Conservation (phyloP, 37 sponge, comb jelly and placozoan species). For the Spongia lamella region DNA sequence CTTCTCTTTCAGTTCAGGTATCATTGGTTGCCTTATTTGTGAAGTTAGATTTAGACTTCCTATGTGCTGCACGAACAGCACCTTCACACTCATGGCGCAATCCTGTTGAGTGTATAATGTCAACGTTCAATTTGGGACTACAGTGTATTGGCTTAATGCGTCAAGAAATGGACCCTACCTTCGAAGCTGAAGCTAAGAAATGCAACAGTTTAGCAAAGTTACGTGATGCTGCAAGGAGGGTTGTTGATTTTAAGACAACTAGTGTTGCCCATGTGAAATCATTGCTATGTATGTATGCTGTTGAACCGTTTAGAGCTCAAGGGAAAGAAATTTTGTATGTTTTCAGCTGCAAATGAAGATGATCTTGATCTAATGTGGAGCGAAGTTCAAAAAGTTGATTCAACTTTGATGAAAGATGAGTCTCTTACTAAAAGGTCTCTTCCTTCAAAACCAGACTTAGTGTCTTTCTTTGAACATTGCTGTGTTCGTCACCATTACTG, state of each 20-base stretch:
- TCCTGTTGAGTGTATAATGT: slow-evolving; percentile 29
- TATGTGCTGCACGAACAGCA: slow-evolving; percentile 29
- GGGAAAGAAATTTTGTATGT: slow-evolving; percentile 20
- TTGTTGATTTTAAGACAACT: not conserved
- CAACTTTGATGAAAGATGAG: too few species aligned
- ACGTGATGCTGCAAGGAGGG: slow-evolving; percentile 17
- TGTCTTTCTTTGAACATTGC: too few species aligned
- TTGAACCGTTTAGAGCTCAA: slow-evolving; percentile 24
- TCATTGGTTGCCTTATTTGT: slow-evolving; percentile 30
- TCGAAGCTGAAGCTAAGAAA: slow-evolving; percentile 24
- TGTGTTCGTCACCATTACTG: too few species aligned
- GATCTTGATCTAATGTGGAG: slow-evolving; percentile 20
- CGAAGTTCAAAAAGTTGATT: too few species aligned
- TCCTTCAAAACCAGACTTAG: too few species aligned
- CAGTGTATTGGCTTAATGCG: slow-evolving; percentile 35
- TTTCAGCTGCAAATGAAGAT: slow-evolving; percentile 4
- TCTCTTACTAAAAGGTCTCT: too few species aligned
- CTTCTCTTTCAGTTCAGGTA: slow-evolving; percentile 35
- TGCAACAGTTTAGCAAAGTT: slow-evolving; percentile 19
- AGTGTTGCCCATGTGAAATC: not conserved
- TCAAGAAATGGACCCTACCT: not conserved
- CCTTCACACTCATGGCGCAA: slow-evolving; percentile 40
- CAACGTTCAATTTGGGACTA: slow-evolving; percentile 34
- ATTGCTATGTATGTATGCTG: not conserved
- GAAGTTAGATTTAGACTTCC: slow-evolving; percentile 19